These are phyloP conservation scores for Elegia similella DNA, from an alignment of 2,888 invertebrate species.

Conservation along the genomic window DNA sequence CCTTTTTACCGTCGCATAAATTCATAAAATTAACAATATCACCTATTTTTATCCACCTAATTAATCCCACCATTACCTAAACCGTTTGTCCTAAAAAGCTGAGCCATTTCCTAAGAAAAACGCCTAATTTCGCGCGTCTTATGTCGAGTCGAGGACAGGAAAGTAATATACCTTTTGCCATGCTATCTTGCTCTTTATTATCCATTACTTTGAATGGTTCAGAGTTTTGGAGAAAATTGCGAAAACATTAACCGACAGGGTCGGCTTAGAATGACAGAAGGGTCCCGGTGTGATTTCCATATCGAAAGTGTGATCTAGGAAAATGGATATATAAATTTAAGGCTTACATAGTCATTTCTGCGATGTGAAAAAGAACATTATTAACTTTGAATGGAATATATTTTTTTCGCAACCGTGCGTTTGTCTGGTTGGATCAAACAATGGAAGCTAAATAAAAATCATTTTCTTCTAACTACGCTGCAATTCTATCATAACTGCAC, in stretches of 20 bases:
- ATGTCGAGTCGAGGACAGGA: slow-evolving; percentile 4
- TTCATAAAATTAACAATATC: slow-evolving; percentile 5
- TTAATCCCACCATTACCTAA: slow-evolving; percentile 1
- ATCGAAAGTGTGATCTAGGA: slow-evolving; percentile 8
- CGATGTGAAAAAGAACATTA: not conserved
- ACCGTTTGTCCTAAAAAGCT: not conserved
- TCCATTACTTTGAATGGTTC: slow-evolving; percentile 15
- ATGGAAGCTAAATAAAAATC: no score
- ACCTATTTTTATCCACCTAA: not conserved
- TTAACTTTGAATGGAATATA: not conserved
- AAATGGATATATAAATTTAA: not conserved
- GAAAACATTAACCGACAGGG: slow-evolving; percentile 7
- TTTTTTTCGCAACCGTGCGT: no score
- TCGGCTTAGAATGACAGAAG: slow-evolving; percentile 9
- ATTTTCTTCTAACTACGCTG: no score
- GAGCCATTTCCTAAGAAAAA: not conserved
- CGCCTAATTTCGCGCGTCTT: slow-evolving; percentile 5
- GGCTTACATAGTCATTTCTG: not conserved
- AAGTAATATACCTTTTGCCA: not conserved
- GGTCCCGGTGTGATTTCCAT: slow-evolving; percentile 1
- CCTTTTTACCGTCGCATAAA: not conserved
- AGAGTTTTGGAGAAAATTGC: slow-evolving; percentile 16
- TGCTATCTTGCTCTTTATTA: slow-evolving; percentile 11
- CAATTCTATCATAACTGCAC: no score
- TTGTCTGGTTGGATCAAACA: no score